Evolutionary conservation across 2,797 vertebrate species (phyloP).

Genomic region (Hydrophis major): DNA sequence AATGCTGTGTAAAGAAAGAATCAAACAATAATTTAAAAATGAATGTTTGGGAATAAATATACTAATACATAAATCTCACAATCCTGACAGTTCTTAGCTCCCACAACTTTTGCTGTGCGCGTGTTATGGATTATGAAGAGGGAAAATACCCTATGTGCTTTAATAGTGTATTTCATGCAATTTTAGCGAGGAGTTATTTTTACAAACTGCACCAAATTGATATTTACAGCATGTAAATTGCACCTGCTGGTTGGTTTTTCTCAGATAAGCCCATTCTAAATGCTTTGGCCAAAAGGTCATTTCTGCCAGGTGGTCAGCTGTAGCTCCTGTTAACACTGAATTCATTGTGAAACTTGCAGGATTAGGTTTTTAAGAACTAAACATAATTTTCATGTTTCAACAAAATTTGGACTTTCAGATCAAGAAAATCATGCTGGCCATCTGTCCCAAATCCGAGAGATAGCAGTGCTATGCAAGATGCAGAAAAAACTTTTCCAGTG

Average conservation of each 20-base stretch:
- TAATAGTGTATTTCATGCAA: neutral
- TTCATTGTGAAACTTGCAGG: neutral
- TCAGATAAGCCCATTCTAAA: neutral
- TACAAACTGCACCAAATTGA: neutral
- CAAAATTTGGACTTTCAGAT: constrained; percentile 62
- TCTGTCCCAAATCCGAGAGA: constrained; percentile 79
- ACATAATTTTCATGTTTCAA: constrained; percentile 7
- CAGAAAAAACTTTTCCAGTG: constrained; percentile 55
- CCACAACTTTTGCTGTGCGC: neutral
- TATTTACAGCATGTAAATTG: neutral
- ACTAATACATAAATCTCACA: neutral
- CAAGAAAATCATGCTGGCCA: constrained; percentile 75
- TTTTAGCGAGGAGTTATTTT: neutral
- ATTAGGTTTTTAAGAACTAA: neutral
- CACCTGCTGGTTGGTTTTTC: neutral
- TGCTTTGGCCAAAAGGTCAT: neutral
- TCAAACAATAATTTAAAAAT: neutral
- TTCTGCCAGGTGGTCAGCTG: neutral
- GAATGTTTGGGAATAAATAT: neutral
- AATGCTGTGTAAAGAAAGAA: neutral
- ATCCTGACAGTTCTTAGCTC: neutral
- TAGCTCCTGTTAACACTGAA: neutral
- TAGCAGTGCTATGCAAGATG: constrained; percentile 77
- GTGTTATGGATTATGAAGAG: neutral
- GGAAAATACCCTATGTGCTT: neutral